These are phyloP conservation scores for Polydesmus complanatus DNA, from an alignment of 2,888 invertebrate genomes.

Conservation along the genomic window DNA sequence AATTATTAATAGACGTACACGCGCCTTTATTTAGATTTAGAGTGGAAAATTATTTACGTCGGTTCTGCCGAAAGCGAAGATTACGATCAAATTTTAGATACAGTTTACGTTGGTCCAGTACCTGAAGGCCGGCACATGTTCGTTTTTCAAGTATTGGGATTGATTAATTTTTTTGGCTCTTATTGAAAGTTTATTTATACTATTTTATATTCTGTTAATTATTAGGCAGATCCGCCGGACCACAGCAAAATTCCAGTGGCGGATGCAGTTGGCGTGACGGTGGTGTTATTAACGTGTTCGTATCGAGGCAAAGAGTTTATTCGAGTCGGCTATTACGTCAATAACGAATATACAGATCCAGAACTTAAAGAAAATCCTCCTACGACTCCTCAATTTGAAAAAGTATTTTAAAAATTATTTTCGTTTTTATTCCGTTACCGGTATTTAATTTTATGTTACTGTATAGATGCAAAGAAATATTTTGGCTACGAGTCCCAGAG, in stretches of 20 bases:
- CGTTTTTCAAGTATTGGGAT: conserved; percentile 73
- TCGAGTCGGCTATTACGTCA: conserved; percentile 95
- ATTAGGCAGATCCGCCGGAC: conserved; percentile 85
- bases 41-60: conserved; percentile 99
- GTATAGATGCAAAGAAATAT: conserved; percentile 55
- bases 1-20: no score
- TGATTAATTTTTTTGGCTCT: no score
- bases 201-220: conserved; percentile 26
- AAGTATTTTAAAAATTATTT: conserved; percentile 41
- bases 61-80: conserved; percentile 96
- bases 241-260: conserved; percentile 83
- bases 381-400: conserved; percentile 78
- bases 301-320: conserved; percentile 90
- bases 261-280: conserved; percentile 96
- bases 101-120: conserved; percentile 94
- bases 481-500: conserved; percentile 77
- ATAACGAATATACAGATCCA: conserved; percentile 87
- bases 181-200: no score
- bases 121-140: conserved; percentile 93
- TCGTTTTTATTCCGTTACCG: background rate
- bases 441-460: background rate
- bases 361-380: conserved; percentile 92
- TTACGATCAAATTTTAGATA: conserved; percentile 90
- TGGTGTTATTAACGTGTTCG: conserved; percentile 85
- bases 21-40: conserved; percentile 64